Percentiles rank a stretch among this genome's conserved stretches.
phyloP scores from a whole-genome alignment of 2,888 invertebrate species.

The Scaptomyza caliginosa region DNA sequence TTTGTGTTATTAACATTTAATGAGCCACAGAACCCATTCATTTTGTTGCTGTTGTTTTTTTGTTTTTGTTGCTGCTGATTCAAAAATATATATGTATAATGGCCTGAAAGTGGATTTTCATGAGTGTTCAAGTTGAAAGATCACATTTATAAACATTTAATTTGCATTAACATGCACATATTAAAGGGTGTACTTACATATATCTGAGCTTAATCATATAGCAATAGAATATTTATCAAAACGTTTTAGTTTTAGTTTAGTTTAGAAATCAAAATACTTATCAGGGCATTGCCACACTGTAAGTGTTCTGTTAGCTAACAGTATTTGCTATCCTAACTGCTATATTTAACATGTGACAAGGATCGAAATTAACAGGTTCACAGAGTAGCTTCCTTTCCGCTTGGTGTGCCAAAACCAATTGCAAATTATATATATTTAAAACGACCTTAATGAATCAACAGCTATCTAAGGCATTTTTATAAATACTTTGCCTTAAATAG shows the following conservation, averaged over 20 bases:
- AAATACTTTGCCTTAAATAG: neutral
- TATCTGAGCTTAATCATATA: neutral
- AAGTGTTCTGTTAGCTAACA: neutral
- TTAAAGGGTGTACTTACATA: neutral
- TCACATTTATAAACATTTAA: conserved; percentile 12
- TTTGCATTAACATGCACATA: neutral
- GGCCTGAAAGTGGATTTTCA: conserved; percentile 2
- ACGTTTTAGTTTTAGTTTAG: neutral
- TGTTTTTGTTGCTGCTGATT: conserved; percentile 4
- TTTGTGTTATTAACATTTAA: conserved; percentile 35
- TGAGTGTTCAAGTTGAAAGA: conserved; percentile 23
- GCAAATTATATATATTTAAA: neutral
- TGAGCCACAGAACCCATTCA: conserved; percentile 9
- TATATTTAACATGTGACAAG: too few species aligned
- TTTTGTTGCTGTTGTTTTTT: conserved; percentile 1
- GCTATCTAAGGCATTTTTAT: neutral
- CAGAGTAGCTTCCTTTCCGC: too few species aligned
- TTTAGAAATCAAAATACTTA: neutral
- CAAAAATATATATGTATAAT: neutral
- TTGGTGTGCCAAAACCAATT: neutral
- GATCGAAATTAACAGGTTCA: too few species aligned
- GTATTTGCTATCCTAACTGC: too few species aligned
- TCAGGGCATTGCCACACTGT: neutral
- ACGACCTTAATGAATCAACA: neutral
- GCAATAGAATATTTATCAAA: neutral